A percentile compares a stretch with the other conserved stretches of the same genome.
Evolutionary conservation across 2,797 vertebrate species (phyloP).

Genomic region (Gymnothorax reevesii): DNA sequence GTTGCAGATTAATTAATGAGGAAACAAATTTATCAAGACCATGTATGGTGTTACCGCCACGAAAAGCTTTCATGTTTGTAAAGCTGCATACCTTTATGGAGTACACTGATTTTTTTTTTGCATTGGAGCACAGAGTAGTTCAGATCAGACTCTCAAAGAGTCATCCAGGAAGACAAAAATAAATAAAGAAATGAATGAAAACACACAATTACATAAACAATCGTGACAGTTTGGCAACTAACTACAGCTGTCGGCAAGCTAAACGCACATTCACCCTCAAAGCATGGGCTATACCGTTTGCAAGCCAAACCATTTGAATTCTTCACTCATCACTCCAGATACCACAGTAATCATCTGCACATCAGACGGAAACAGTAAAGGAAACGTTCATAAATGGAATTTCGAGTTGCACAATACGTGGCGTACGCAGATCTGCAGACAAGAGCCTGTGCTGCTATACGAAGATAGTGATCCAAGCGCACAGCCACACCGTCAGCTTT

Average conservation of each 20-base stretch:
- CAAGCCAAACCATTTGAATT: constrained; percentile 14
- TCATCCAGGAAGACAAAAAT: background rate
- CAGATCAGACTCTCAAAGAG: background rate
- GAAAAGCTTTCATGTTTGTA: too few species aligned
- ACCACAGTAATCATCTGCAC: constrained; percentile 30
- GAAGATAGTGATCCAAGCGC: background rate
- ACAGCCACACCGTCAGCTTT: constrained; percentile 1
- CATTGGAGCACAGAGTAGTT: background rate
- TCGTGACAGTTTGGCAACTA: constrained; percentile 15
- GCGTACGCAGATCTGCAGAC: constrained; percentile 21
- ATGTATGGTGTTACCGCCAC: too few species aligned
- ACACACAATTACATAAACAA: background rate
- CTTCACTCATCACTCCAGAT: background rate
- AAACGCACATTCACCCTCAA: constrained; percentile 14
- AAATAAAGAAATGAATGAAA: background rate
- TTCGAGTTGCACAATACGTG: constrained; percentile 13
- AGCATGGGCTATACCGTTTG: constrained; percentile 28
- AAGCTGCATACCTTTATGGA: too few species aligned
- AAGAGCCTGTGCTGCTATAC: background rate
- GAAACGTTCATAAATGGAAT: constrained; percentile 13
- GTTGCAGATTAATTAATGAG: too few species aligned
- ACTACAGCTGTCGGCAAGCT: background rate
- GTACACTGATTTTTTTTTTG: background rate
- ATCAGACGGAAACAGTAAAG: constrained; percentile 18
- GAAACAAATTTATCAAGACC: too few species aligned